Evolutionary conservation across 1,140 invertebrate species (phyloP), one percentile per base, ranked within the genome.

Genomic region (Ditylenchus dipsaci): DNA sequence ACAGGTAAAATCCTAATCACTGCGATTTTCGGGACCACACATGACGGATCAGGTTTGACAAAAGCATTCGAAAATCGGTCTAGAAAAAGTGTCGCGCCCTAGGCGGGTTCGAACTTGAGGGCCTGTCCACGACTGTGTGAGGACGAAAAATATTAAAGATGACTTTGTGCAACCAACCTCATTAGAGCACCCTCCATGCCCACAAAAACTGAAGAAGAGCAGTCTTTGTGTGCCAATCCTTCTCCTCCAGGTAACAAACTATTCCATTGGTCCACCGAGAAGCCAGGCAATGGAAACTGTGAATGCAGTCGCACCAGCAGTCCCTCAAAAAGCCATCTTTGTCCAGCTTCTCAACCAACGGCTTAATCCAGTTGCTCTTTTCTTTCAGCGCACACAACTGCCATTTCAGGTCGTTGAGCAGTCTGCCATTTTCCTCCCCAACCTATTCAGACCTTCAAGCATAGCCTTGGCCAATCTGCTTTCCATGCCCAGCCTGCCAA

Each of bases 201-300:
- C 17, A 77, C 68, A 27, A 61, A 77, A 3, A 38, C 11, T 3
- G 33, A 5, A 53, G 49, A 21, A 26, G 49, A 53, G 8, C 3
- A 53, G 23, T 53, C 49, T 8, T 26, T 53, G 23, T 19, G 23
- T 26, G n/a, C 49, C 23, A 21, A 1, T 21, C 3, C 23, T 5
- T 21, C 49, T 21, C 49, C 49, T 53, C 15, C 49, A 21, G 30
- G 26, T 23, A 19, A 64, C 33, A 76, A 19, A 11, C 77, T 82
- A 68, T 78, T 80, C 79, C 79, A 80, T 59, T 78, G 69, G 11
- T 62, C 33, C 45, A 80, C 71, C 1, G 73, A 63, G 57, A 80
- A 80, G 29, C 75, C 75, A n/a, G 78, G 78, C 0, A 80, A 59
- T 1, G 79, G 79, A 57, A 43, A 82, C 65, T 80, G 79, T 11